A percentile compares a stretch with the other conserved stretches of the same genome.
Conservation (phyloP, 2,797 vertebrate genomes). For the Sebastes matsubarae region DNA sequence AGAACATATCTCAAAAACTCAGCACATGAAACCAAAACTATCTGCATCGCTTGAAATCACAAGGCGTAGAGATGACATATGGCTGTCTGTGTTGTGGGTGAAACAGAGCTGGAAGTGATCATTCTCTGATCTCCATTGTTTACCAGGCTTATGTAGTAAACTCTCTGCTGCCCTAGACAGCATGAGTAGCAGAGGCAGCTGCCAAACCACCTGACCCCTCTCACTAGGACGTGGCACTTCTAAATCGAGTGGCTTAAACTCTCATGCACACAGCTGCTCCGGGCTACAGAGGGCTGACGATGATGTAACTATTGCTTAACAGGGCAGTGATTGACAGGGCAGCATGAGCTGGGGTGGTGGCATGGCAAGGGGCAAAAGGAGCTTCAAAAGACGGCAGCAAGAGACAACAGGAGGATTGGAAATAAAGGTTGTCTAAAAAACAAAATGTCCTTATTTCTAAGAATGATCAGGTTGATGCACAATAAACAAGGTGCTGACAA, state of each 20-base stretch:
- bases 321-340: conserved; percentile 18
- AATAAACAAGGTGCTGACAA: not conserved
- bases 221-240: conserved; percentile 50
- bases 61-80: not conserved
- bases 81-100: not conserved
- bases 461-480: not conserved
- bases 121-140: not conserved
- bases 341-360: conserved; percentile 1
- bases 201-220: conserved; percentile 66
- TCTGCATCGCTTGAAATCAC: not conserved
- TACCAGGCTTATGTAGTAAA: not conserved
- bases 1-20: not conserved
- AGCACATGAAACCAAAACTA: not conserved
- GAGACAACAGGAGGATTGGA: not conserved
- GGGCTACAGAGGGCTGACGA: not conserved
- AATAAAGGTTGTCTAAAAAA: not conserved
- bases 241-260: conserved; percentile 66
- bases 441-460: not conserved
- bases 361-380: not conserved
- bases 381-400: not conserved
- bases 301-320: conserved; percentile 51
- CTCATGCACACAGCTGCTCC: conserved; percentile 56
- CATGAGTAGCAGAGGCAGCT: conserved; percentile 63
- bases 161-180: not conserved
- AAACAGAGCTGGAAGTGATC: not conserved